Evolutionary conservation across 2,113 vertebrate species (phyloP), one percentile per base, ranked within the genome.

Genomic region (Dasyprocta punctata): DNA sequence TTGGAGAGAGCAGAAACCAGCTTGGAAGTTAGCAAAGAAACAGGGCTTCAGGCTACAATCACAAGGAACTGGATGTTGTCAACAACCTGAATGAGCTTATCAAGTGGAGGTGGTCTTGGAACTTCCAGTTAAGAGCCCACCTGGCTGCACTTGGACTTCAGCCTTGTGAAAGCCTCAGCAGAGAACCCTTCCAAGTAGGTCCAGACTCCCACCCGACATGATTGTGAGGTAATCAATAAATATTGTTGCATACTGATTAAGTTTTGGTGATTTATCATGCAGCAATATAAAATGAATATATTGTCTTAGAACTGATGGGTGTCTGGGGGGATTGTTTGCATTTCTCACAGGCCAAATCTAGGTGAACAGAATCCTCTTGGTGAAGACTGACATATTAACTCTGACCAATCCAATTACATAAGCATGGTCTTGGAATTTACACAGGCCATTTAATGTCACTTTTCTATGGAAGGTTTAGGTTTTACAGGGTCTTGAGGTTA

Each of bases 41-140:
- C 0, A 14, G 5, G 5, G 1, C 12, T 11, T 33, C n/a, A 26
- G 63, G n/a, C 10, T 54, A 7, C 5, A 36, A 30, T 22, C 3
- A 1, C 12, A 26, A 71, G 52, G 41, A 60, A 30, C 5, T 33
- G 49, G 8, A 52, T 82, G 80, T 56, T 92, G 17, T 20, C 65
- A 83, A 58, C 17, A 65, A n/a, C 14, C 4, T 17, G 3, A 44
- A 69, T 83, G 85, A 92, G 24, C 7, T 49, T 82, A 28, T 22
- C 30, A 77, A 77, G 24, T 69, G 67, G 5, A 33, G 84, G 24
- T 28, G 0, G 71, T 13, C 36, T 75, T 49, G 47, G 41, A 82
- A 77, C 33, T 77, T 56, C 13, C 47, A 52, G 44, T 22, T 63
- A 49, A 71, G n/a, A 87, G 14, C 33, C 4, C 13, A 41, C 36